Conservation (phyloP, 2,113 vertebrate genomes). For the Nettapus auritus region DNA sequence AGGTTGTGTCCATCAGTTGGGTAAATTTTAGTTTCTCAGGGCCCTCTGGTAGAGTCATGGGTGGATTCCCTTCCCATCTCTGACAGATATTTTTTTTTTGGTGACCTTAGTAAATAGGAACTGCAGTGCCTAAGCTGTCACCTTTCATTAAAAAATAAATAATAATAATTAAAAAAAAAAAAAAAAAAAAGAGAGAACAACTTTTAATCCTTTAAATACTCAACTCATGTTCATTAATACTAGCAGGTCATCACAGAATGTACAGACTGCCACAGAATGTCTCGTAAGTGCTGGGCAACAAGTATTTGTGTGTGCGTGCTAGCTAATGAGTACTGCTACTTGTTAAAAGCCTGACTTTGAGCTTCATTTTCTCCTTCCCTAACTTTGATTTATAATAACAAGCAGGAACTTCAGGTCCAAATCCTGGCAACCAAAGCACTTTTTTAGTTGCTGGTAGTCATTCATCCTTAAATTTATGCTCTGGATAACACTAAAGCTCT, state of each 20-base stretch:
- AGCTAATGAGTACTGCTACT: not conserved
- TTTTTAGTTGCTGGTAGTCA: not conserved
- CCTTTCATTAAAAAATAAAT: not conserved
- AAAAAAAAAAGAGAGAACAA: not conserved
- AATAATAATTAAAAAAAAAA: no score
- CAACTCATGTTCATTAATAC: fast-evolving
- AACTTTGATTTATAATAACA: not conserved
- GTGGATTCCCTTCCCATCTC: not conserved
- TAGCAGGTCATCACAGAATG: not conserved
- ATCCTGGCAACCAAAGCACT: not conserved
- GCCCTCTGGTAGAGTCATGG: not conserved
- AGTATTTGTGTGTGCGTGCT: not conserved
- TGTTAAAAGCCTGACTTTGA: not conserved
- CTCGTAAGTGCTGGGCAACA: not conserved
- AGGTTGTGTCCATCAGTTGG: not conserved
- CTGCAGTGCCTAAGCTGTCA: fast-evolving
- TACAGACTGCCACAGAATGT: not conserved
- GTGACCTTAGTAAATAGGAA: not conserved
- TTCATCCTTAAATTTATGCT: fast-evolving
- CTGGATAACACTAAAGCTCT: not conserved
- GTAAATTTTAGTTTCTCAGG: not conserved
- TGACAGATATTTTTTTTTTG: not conserved
- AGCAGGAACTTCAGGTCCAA: not conserved
- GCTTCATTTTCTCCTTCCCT: not conserved
- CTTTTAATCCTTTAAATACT: not conserved